Base-by-base conservation (phyloP, 2,797 vertebrate species). In the Sphenodon punctatus region DNA sequence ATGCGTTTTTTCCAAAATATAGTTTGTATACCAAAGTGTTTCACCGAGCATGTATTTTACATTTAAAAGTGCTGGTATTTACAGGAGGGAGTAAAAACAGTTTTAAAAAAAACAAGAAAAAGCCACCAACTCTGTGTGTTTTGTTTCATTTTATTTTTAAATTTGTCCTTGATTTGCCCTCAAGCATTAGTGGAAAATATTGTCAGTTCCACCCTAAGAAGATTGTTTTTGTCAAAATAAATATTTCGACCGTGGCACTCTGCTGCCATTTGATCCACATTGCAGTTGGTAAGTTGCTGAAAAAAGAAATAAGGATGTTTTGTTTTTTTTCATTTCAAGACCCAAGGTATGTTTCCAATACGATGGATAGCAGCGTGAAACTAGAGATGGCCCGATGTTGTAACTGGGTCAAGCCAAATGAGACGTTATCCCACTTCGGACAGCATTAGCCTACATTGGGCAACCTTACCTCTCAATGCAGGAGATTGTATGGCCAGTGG, bases 141-240 rank as follows among this genome's bases (percentile, higher is more conserved):
- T 78, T 87, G n/a, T n/a, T n/a, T n/a, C n/a, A n/a, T n/a, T n/a
- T n/a, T n/a, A n/a, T 72, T 59, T 79, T 76, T 84, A 67, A 45
- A 69, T 81, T 76, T 90, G 80, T 74, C 91, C 88, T 94, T 93
- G 89, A 90, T 88, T 93, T 85, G 75, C 77, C 88, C 91, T 89
- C 53, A 2, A 83, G 71, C 32, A 25, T 85, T 83, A 30, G 51
- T 67, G 74, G 56, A 86, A 88, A 88, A 82, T 46, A 42, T 30
- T 82, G 75, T 84, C 74, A 30, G 64, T 74, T 89, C 83, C 42
- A 32, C 56, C 22, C 16, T 36, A 5, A 51, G 71, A 77, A 88
- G 86, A 58, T 71, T 61, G 58, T 86, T 93, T 91, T 80, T 39
- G 12, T 56, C 55, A 78, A 82, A 86, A 80, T 82, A 74, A 89